Conservation (phyloP, 1,140 invertebrate genomes). For the Hesperophylax magnus region DNA sequence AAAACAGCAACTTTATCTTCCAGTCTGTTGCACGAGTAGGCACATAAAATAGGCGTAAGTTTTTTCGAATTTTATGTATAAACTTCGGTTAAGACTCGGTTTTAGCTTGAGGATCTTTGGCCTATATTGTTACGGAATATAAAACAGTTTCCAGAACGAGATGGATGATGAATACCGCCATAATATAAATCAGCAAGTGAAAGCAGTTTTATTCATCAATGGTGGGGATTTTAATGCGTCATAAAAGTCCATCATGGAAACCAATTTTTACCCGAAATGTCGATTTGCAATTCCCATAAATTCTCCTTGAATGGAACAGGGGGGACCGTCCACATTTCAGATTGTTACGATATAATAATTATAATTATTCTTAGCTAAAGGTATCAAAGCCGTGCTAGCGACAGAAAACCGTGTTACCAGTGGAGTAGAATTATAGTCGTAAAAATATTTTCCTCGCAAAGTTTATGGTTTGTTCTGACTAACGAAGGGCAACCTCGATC, state of each 20-base stretch:
- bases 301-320: background rate
- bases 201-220: background rate
- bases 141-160: background rate
- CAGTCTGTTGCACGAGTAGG: too few relatives aligned
- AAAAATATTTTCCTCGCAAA: conserved; percentile 32
- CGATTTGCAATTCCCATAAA: conserved; percentile 35
- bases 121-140: background rate
- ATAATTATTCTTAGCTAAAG: background rate
- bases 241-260: conserved; percentile 9
- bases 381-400: background rate
- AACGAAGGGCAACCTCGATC: conserved; percentile 22
- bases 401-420: background rate
- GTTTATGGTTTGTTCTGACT: conserved; percentile 34
- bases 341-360: conserved; percentile 10
- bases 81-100: too few relatives aligned
- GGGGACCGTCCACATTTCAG: background rate
- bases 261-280: conserved; percentile 24
- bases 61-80: too few relatives aligned
- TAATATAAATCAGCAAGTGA: background rate
- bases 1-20: too few relatives aligned
- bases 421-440: conserved; percentile 8
- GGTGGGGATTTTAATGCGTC: conserved; percentile 26
- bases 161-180: background rate
- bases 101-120: too few relatives aligned
- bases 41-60: too few relatives aligned